A percentile compares a stretch with the other conserved stretches of the same genome.
phyloP scores from a whole-genome alignment of 2,797 vertebrate species.

The Stomatorhinus walkeri region DNA sequence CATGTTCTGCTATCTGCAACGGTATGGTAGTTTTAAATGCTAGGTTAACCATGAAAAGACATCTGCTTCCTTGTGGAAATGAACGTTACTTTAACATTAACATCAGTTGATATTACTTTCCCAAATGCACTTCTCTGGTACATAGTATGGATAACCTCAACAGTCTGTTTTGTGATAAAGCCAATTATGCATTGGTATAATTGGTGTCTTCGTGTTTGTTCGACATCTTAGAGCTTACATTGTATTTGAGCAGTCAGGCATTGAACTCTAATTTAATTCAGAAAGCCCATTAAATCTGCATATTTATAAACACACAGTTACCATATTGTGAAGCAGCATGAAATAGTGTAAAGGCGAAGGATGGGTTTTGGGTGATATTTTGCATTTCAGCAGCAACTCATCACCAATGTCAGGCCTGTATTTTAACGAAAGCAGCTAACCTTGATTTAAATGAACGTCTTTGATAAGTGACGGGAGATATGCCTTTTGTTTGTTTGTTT shows the following conservation, averaged over 20 bases:
- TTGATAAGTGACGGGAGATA: background rate
- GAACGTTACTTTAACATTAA: background rate
- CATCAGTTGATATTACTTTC: background rate
- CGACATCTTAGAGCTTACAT: background rate
- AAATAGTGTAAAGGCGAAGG: background rate
- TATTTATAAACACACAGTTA: background rate
- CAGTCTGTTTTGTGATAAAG: background rate
- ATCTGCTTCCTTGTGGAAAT: background rate
- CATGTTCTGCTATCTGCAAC: background rate
- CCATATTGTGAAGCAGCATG: background rate
- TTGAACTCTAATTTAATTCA: background rate
- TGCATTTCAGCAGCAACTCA: background rate
- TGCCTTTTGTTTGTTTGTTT: background rate
- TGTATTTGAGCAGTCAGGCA: background rate
- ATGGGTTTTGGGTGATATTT: background rate
- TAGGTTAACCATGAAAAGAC: background rate
- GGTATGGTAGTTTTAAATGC: background rate
- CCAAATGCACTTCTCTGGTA: background rate
- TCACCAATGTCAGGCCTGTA: background rate
- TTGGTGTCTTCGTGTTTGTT: background rate
- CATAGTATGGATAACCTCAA: background rate
- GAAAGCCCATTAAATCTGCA: background rate
- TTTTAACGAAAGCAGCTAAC: background rate
- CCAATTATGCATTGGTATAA: background rate
- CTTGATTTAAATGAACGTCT: background rate